These are phyloP conservation scores for Tiaroga cobitis DNA, from an alignment of 2,797 vertebrate genomes.

Conservation along the genomic window DNA sequence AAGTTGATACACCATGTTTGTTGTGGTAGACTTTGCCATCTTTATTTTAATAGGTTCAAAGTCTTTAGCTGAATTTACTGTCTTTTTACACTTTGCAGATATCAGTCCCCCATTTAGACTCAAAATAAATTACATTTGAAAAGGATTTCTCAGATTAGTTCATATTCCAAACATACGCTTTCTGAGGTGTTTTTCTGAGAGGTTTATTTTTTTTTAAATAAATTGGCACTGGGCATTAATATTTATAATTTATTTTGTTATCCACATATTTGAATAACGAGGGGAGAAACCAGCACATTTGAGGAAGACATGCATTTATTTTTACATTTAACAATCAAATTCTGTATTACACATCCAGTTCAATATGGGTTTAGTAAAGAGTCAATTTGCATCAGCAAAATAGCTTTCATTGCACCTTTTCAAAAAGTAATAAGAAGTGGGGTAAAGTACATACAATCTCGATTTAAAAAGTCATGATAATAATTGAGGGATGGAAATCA, in stretches of 20 bases:
- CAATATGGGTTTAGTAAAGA: constrained; percentile 74
- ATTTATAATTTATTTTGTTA: constrained; percentile 77
- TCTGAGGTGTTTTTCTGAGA: constrained; percentile 67
- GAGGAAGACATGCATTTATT: constrained; percentile 62
- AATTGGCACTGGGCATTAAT: constrained; percentile 75
- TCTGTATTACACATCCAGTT: constrained; percentile 76
- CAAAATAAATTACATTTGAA: constrained; percentile 17
- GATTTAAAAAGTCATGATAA: constrained; percentile 1
- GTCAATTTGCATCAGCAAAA: constrained; percentile 71
- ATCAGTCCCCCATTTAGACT: constrained; percentile 12
- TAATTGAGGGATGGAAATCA: constrained; percentile 42
- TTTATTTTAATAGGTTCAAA: neutral
- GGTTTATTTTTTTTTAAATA: constrained; percentile 56
- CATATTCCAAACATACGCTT: constrained; percentile 70
- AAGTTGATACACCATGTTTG: neutral
- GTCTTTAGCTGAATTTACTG: neutral
- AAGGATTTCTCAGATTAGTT: constrained; percentile 60
- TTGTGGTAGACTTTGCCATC: neutral
- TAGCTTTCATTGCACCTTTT: constrained; percentile 13
- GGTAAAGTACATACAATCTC: neutral
- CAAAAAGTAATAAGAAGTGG: neutral
- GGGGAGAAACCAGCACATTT: constrained; percentile 67
- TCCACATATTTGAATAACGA: constrained; percentile 74
- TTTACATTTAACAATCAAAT: constrained; percentile 74
- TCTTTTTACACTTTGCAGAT: constrained; percentile 16